Base-by-base conservation (phyloP, 2,888 invertebrate species). In the Drosophila quinaria region DNA sequence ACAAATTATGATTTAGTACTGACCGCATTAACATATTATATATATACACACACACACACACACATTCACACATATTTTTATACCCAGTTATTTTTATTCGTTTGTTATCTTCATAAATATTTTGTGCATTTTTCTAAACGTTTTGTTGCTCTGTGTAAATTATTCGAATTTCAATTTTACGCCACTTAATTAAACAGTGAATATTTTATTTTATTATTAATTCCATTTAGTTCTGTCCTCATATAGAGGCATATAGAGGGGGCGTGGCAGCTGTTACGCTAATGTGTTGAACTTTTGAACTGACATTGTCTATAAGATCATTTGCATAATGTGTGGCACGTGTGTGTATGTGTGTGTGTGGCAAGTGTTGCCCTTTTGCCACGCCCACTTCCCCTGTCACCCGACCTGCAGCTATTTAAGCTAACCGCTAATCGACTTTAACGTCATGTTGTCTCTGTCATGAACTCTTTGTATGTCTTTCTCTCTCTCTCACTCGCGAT, bases 1-100 rank as follows among this genome's bases (percentile, higher is more conserved):
- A 86, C 86, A 86, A 89, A 86, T 90, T 90, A 90, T 86, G 86
- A 90, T 86, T 90, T 89, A 90, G 71, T 89, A 74, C 61, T 62
- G 85, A 74, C 81, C 74, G 78, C 85, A 90, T 84, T 85, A 80
- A 70, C 85, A 89, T 83, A 78, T 75, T 49, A 59, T 37, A 42
- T 15, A 62, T 17, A 61, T 42, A 47, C 33, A 49, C 22, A 55
- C 49, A 58, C 41, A 35, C 35, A 63, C 13, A 44, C 42, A 41
- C 19, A 39, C 9, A 17, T 5, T 19, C 13, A 19, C 17, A 50
- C 8, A 35, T 4, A 22, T 22, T 22, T 22, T 4, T 22, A 19
- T 8, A 3, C 17, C 13, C 58, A 56, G 46, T 46, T 58, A 47
- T 73, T 63, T 54, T 31, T 19, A 25, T 47, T 52, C 47, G 29